Percentiles rank a stretch among this genome's conserved stretches.
phyloP scores from a whole-genome alignment of 1,140 invertebrate genomes.

The Musca vetustissima region DNA sequence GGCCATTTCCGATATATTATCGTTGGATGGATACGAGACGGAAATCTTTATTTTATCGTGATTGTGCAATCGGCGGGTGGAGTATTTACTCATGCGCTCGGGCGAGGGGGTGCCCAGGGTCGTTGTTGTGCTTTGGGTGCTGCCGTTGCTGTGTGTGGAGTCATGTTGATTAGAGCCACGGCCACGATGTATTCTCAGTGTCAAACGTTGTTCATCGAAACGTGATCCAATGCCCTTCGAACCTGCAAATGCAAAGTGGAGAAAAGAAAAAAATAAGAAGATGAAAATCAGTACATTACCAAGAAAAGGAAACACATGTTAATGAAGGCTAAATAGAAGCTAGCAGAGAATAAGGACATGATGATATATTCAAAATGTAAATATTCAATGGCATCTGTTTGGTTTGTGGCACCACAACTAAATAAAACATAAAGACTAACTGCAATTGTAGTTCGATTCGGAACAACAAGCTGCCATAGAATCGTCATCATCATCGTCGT shows the following conservation, averaged over 20 bases:
- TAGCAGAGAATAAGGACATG: too few relatives aligned
- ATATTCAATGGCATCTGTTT: too few relatives aligned
- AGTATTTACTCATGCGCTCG: slow-evolving; percentile 46
- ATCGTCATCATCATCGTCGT: too few relatives aligned
- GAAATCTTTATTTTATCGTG: slow-evolving; percentile 81
- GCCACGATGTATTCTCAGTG: slow-evolving; percentile 88
- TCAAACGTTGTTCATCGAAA: slow-evolving; percentile 86
- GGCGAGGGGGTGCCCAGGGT: slow-evolving; percentile 51
- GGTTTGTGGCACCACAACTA: too few relatives aligned
- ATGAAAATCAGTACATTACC: background rate
- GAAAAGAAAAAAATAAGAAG: slow-evolving; percentile 1
- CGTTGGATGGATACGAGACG: slow-evolving; percentile 78
- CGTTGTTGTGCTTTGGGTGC: slow-evolving; percentile 52
- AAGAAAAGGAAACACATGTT: background rate
- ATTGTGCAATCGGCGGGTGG: slow-evolving; percentile 56
- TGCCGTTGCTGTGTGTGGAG: slow-evolving; percentile 51
- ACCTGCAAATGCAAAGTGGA: slow-evolving; percentile 33
- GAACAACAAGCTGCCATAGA: too few relatives aligned
- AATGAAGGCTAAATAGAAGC: background rate
- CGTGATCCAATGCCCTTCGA: slow-evolving; percentile 60
- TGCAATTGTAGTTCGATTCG: too few relatives aligned
- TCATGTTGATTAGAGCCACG: slow-evolving; percentile 50
- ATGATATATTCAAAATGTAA: too few relatives aligned
- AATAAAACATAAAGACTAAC: too few relatives aligned
- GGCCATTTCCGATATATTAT: slow-evolving; percentile 63